phyloP scores from a whole-genome alignment of 1,140 invertebrate genomes.

The Drosophila simulans region DNA sequence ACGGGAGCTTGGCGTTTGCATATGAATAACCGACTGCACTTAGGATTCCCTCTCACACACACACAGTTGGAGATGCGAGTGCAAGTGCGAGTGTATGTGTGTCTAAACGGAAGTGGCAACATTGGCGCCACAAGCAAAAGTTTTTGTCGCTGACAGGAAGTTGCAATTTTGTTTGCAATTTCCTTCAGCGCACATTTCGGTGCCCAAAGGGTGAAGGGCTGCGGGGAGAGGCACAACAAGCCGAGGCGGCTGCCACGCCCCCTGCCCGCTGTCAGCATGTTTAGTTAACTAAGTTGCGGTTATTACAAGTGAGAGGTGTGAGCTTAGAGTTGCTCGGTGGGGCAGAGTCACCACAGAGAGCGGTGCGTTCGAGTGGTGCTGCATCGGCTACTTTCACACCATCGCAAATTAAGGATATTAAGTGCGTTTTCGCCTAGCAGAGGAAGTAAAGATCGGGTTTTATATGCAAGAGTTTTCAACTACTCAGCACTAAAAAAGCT shows the following conservation, averaged over 20 bases:
- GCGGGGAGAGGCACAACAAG: slow-evolving; percentile 26
- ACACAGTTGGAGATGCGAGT: neutral
- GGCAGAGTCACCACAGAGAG: slow-evolving; percentile 7
- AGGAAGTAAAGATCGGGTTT: too few relatives aligned
- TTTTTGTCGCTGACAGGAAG: slow-evolving; percentile 83
- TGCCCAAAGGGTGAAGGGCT: neutral
- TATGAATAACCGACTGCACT: slow-evolving; percentile 81
- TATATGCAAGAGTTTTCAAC: too few relatives aligned
- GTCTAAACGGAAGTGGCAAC: slow-evolving; percentile 80
- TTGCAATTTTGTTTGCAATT: slow-evolving; percentile 84
- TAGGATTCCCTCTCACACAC: slow-evolving; percentile 34
- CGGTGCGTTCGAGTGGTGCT: slow-evolving; percentile 16
- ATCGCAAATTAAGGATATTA: neutral
- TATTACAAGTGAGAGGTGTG: slow-evolving; percentile 68
- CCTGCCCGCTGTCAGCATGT: slow-evolving; percentile 68
- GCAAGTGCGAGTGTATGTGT: slow-evolving; percentile 17
- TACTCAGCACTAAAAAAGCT: too few relatives aligned
- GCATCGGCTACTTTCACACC: neutral
- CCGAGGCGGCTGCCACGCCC: slow-evolving; percentile 39
- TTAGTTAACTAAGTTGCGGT: slow-evolving; percentile 83
- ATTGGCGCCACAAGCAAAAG: slow-evolving; percentile 80
- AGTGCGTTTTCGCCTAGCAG: too few relatives aligned
- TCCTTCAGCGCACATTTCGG: slow-evolving; percentile 77
- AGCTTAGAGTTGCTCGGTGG: slow-evolving; percentile 18
- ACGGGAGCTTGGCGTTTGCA: slow-evolving; percentile 61